Percentiles rank a stretch among this genome's conserved stretches.
phyloP scores from a whole-genome alignment of 2,888 invertebrate genomes.

The Aphodius granarius region DNA sequence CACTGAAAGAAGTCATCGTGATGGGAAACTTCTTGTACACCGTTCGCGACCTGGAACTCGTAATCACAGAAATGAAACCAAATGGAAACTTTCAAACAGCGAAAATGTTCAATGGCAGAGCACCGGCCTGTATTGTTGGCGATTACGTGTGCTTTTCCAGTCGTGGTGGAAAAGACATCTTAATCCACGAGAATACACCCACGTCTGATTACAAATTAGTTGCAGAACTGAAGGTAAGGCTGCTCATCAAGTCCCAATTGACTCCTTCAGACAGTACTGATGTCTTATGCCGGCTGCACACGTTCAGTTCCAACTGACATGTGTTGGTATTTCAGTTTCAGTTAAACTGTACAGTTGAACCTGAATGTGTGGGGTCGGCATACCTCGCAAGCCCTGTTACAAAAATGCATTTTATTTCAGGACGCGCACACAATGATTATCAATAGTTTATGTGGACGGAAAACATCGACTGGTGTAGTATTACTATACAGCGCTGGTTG shows the following conservation, averaged over 20 bases:
- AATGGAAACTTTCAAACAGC: conserved; percentile 54
- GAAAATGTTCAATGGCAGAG: conserved; percentile 60
- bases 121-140: conserved; percentile 58
- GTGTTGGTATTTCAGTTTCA: no score
- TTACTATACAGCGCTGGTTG: conserved; percentile 55
- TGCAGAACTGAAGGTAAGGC: conserved; percentile 58
- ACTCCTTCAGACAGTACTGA: background rate
- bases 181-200: conserved; percentile 57
- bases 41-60: conserved; percentile 63
- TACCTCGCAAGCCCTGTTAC: no score
- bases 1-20: conserved; percentile 64
- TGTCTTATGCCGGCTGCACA: no score
- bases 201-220: conserved; percentile 57
- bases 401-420: conserved; percentile 32
- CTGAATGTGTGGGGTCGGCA: no score
- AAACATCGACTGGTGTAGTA: conserved; percentile 32
- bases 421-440: conserved; percentile 57
- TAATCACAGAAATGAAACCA: conserved; percentile 61
- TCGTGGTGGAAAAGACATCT: conserved; percentile 59
- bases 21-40: conserved; percentile 60
- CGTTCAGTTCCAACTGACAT: no score
- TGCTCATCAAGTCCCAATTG: no score
- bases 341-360: no score
- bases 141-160: conserved; percentile 55
- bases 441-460: conserved; percentile 48